These are phyloP conservation scores for Microtus richardsoni DNA, from an alignment of 2,113 vertebrate genomes.

Conservation along the genomic window DNA sequence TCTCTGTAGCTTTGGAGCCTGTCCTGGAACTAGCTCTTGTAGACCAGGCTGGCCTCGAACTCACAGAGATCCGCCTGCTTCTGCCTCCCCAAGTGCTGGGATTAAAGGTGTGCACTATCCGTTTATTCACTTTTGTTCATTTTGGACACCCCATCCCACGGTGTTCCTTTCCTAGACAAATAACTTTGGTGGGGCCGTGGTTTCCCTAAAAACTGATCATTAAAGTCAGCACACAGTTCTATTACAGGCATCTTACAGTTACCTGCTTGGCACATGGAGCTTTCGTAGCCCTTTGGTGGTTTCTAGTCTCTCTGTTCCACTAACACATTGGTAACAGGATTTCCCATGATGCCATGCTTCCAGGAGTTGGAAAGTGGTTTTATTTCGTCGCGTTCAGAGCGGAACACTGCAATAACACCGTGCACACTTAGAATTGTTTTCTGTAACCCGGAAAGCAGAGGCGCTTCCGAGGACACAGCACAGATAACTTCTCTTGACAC, in stretches of 20 bases:
- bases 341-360: not conserved
- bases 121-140: constrained; percentile 8
- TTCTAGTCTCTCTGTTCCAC: not conserved
- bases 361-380: not conserved
- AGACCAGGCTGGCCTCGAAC: too few relatives aligned
- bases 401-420: not conserved
- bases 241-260: not conserved
- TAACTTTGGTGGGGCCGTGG: not conserved
- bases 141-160: constrained; percentile 11
- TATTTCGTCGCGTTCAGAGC: constrained; percentile 10
- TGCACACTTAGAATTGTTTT: constrained; percentile 52
- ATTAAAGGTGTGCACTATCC: too few relatives aligned
- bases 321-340: not conserved
- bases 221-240: not conserved
- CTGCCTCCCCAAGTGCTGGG: too few relatives aligned
- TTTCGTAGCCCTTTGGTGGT: not conserved
- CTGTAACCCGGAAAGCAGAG: not conserved
- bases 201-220: constrained; percentile 28
- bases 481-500: constrained; percentile 32
- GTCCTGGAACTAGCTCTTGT: too few relatives aligned
- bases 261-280: not conserved
- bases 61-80: too few relatives aligned
- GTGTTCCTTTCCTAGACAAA: not conserved
- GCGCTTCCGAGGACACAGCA: not conserved
- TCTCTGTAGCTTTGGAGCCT: too few relatives aligned